phyloP scores from a whole-genome alignment of 2,113 vertebrate species.

The Artemisiospiza belli region DNA sequence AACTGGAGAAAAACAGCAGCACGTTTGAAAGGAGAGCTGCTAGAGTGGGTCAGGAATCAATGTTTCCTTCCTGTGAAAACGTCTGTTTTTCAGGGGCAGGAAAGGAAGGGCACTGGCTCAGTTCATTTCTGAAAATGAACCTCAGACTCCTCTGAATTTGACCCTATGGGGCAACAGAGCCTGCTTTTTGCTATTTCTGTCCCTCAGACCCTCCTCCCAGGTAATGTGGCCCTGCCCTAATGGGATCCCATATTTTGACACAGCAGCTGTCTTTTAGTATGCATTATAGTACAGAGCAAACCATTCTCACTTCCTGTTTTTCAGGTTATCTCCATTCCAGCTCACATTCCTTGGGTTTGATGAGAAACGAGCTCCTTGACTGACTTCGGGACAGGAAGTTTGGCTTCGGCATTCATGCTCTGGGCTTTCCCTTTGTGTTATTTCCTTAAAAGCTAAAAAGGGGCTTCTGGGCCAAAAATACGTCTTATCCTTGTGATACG shows the following conservation, averaged over 20 bases:
- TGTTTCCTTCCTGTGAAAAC: not conserved
- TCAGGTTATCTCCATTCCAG: not conserved
- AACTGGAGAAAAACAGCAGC: not conserved
- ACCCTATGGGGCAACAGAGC: not conserved
- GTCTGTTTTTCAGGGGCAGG: not conserved
- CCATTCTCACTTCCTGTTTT: not conserved
- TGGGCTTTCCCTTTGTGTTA: not conserved
- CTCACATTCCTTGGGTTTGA: not conserved
- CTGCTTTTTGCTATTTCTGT: not conserved
- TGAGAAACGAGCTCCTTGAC: not conserved
- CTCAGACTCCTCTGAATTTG: not conserved
- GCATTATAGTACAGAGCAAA: not conserved
- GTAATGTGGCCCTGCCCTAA: rapidly evolving
- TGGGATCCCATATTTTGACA: not conserved
- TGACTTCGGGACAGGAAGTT: not conserved
- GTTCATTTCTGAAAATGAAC: not conserved
- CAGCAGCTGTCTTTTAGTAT: not conserved
- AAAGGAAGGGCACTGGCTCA: not conserved
- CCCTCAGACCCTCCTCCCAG: not conserved
- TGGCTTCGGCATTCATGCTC: not conserved
- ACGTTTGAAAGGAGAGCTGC: not conserved
- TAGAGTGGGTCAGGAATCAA: not conserved
- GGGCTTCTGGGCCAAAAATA: not conserved
- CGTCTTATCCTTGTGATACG: not conserved
- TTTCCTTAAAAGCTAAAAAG: not conserved